These are phyloP conservation scores for Drosophila sucinea DNA, from an alignment of 1,140 invertebrate genomes.

Conservation along the genomic window DNA sequence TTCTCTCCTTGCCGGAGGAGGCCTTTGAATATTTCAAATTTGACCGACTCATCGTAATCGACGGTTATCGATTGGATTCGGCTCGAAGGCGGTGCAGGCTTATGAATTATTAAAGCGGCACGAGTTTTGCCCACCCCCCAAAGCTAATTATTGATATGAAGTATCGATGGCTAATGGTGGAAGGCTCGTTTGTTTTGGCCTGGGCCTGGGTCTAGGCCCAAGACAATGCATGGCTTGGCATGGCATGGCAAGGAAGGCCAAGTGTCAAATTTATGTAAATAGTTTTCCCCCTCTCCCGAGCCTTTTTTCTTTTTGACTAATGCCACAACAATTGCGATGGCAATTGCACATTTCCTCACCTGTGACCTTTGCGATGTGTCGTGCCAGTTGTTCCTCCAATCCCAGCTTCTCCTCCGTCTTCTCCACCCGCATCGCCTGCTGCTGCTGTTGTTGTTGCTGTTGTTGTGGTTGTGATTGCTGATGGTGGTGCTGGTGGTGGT, in stretches of 20 bases:
- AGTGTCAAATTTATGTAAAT: slow-evolving; percentile 74
- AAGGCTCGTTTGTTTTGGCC: slow-evolving; percentile 11
- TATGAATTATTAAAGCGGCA: slow-evolving; percentile 50
- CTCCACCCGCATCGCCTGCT: slow-evolving; percentile 7
- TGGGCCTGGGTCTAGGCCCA: not conserved
- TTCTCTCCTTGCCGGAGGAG: slow-evolving; percentile 13
- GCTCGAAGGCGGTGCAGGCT: slow-evolving; percentile 48
- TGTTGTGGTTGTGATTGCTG: not conserved
- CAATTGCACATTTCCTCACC: slow-evolving; percentile 68
- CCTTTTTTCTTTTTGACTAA: slow-evolving; percentile 29
- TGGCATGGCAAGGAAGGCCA: slow-evolving; percentile 22
- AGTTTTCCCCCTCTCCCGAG: slow-evolving; percentile 16
- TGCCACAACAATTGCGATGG: slow-evolving; percentile 42
- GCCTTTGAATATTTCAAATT: slow-evolving; percentile 61
- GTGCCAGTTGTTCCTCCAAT: slow-evolving; percentile 33
- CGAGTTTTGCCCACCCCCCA: slow-evolving; percentile 5
- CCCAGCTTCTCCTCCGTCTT: slow-evolving; percentile 15
- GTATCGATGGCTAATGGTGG: slow-evolving; percentile 23
- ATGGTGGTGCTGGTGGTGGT: no score
- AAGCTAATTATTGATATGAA: slow-evolving; percentile 46
- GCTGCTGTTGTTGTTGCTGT: not conserved
- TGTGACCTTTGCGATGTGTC: slow-evolving; percentile 80
- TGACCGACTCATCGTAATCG: slow-evolving; percentile 60
- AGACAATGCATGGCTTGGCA: slow-evolving; percentile 4
- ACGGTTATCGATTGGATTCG: slow-evolving; percentile 52